A percentile compares a stretch with the other conserved stretches of the same genome.
Evolutionary conservation across 64 coral and sea anemone genomes (phyloP).

Genomic region (Pachyseris speciosa): DNA sequence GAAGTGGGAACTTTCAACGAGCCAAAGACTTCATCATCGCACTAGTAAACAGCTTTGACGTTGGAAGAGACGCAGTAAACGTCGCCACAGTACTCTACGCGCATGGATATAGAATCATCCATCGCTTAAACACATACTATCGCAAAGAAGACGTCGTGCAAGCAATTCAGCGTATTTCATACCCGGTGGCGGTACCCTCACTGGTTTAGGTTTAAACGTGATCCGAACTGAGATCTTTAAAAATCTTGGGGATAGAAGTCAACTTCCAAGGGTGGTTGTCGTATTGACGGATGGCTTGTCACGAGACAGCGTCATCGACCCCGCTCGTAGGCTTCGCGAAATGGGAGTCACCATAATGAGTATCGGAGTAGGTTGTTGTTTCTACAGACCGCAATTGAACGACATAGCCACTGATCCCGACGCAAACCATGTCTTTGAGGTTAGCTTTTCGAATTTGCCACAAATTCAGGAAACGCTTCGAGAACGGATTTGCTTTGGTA

Average conservation of each 20-base stretch:
- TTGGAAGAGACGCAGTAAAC: background rate
- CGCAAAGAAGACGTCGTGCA: background rate
- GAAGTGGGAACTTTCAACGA: constrained; percentile 5
- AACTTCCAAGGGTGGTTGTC: background rate
- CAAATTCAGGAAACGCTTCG: background rate
- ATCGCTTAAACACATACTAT: background rate
- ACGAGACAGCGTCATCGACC: constrained; percentile 19
- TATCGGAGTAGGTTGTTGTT: constrained; percentile 38
- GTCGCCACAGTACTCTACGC: background rate
- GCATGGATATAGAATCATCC: background rate
- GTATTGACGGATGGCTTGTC: constrained; percentile 41
- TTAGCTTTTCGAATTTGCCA: background rate
- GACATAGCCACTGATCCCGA: constrained; percentile 45
- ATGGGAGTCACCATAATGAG: constrained; percentile 29
- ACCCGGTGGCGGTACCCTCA: background rate
- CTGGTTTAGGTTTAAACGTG: background rate
- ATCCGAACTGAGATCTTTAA: background rate
- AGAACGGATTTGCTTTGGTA: constrained; percentile 10
- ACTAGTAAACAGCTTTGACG: background rate
- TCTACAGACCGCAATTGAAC: background rate
- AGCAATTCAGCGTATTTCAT: constrained; percentile 8
- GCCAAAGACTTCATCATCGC: constrained; percentile 5
- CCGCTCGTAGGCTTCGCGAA: constrained; percentile 1
- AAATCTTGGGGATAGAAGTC: background rate
- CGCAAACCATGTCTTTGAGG: constrained; percentile 52